Evolutionary conservation across 2,797 vertebrate genomes (phyloP), one percentile per base, ranked within the genome.

Genomic region (Prionace glauca): DNA sequence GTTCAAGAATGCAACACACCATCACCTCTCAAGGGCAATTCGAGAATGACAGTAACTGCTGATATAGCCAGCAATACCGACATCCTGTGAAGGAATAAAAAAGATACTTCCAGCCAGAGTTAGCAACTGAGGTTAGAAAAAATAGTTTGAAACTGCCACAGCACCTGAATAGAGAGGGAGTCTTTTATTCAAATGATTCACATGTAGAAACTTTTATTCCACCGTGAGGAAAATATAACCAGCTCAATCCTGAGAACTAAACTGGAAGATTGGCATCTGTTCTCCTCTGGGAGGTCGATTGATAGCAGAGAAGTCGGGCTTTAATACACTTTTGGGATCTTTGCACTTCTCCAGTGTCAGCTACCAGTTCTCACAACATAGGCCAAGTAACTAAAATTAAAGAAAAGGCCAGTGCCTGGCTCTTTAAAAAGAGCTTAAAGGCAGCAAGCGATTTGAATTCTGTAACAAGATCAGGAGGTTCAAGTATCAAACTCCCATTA

Each of bases 401-500:
- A 67, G 65, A 16, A 67, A 67, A 92, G 60, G 90, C 90, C 62
- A 36, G 16, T 41, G 62, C 8, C 10, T 11, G 41, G n/a, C 65
- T 92, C 90, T 92, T 92, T 69, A 92, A 41, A 69, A 92, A 69
- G 62, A 92, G 20, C 18, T 69, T 67, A 24, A 84, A 45, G 20
- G 81, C 20, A 18, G 41, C 20, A 14, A 92, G n/a, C 41, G 22
- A 92, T 36, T 69, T 92, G 24, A 67, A 69, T 92, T 92, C n/a
- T 92, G 90, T 36, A 92, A 92, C 29, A 22, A 92, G 65, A 92
- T 41, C 65, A 69, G 90, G 24, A 69, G 90, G 62, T 69, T 92
- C 90, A 92, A 65, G 65, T 92, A 2, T 69, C 90, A 92, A 9
- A 69, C 32, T 65, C 90, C 32, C n/a, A 41, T 69, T 92, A 20